Base-by-base conservation (phyloP, 2,113 vertebrate species). In the Tupaia tana region DNA sequence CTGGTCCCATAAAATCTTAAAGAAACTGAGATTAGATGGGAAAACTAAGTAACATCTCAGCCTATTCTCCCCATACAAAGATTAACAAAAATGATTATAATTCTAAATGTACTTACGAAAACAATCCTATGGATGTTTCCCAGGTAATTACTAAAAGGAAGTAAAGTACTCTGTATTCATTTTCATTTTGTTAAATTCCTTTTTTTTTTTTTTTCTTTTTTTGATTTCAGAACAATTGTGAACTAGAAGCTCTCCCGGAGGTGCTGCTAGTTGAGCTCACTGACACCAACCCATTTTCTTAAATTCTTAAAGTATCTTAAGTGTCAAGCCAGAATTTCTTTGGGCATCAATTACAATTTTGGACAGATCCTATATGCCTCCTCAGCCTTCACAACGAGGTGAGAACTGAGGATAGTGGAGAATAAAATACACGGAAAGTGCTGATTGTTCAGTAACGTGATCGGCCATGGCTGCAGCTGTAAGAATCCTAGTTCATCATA, bases 241-340 rank as follows among this genome's bases (percentile, higher is more conserved):
- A 43, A 43, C 43, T 43, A 43, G 43, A 43, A 43, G 43, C 43
- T 43, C 43, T 43, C 43, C 43, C 43, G 43, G 43, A 43, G 43
- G 43, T 43, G 43, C 43, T 43, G 43, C 43, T 43, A 43, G 43
- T 43, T 43, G 43, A 43, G 6, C 43, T 43, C 43, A 43, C 43
- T 43, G 43, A 43, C 43, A 43, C 43, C 43, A 43, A 43, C 43
- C 43, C 43, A 43, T 43, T 14, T 69, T 69, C 27, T 29, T 69
- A 69, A 69, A n/a, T 85, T 63, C 54, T 31, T 78, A 91, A 89
- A n/a, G 16, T 25, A 84, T 16, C 56, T 75, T 89, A 94, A 85
- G 11, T 56, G 16, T 16, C 73, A 89, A 93, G 12, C 29, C 22
- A 91, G 79, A 89, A 84, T 80, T 84, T 92, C 69, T 81, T 74